A percentile compares a stretch with the other conserved stretches of the same genome.
Evolutionary conservation across 2,113 vertebrate genomes (phyloP).

Genomic region (Malurus cyaneus): DNA sequence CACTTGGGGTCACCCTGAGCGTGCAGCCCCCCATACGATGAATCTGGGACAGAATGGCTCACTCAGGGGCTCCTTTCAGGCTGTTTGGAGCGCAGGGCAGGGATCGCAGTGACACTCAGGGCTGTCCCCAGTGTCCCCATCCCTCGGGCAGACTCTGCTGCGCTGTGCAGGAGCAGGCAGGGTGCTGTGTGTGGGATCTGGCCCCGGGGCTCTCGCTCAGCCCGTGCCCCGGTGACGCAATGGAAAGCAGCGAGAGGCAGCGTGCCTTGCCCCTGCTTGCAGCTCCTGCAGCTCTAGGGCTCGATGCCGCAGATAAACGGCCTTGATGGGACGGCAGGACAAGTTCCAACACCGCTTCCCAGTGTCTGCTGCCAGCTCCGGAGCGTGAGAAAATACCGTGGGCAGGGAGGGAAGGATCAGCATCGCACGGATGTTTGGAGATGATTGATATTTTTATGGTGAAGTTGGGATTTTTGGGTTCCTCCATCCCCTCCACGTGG

Average conservation of each 20-base stretch:
- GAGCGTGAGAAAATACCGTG: conserved; percentile 78
- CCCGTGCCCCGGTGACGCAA: conserved; percentile 32
- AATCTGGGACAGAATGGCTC: background rate
- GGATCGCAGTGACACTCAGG: background rate
- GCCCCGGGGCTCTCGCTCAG: background rate
- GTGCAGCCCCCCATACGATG: rapidly evolving
- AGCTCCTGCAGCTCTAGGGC: conserved; percentile 57
- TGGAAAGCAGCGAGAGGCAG: conserved; percentile 50
- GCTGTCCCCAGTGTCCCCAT: background rate
- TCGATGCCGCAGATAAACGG: conserved; percentile 49
- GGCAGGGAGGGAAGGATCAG: conserved; percentile 52
- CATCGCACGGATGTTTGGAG: conserved; percentile 45
- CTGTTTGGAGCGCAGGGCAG: background rate
- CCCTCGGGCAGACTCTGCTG: background rate
- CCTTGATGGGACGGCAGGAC: conserved; percentile 56
- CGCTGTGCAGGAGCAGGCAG: conserved; percentile 6
- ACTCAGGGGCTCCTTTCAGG: rapidly evolving
- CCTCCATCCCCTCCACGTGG: conserved; percentile 9
- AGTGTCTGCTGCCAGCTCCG: conserved; percentile 47
- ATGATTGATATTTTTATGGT: conserved; percentile 66
- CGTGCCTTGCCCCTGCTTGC: conserved; percentile 68
- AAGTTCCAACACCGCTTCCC: conserved; percentile 71
- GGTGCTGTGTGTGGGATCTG: conserved; percentile 47
- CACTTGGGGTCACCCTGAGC: background rate
- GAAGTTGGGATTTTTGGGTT: conserved; percentile 37